Evolutionary conservation across 2,797 vertebrate species (phyloP).

Genomic region (Oceanodroma leucorhoa): DNA sequence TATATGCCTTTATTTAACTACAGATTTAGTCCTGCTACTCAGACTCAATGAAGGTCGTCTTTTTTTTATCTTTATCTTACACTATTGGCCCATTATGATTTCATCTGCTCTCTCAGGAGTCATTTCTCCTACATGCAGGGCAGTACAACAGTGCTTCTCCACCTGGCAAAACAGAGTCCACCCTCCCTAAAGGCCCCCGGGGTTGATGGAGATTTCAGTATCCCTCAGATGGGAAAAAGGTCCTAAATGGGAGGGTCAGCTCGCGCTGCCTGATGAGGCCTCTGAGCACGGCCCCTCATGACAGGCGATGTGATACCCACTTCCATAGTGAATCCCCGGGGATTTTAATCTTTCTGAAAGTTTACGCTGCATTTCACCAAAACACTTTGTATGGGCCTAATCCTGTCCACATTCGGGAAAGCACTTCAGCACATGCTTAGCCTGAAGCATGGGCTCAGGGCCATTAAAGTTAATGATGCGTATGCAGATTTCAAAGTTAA

Average conservation of each 20-base stretch:
- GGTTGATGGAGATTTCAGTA: neutral
- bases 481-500: constrained; percentile 37
- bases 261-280: neutral
- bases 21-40: neutral
- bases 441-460: neutral
- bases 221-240: neutral
- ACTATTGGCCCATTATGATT: neutral
- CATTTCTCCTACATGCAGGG: neutral
- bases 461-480: constrained; percentile 34
- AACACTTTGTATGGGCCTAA: neutral
- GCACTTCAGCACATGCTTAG: neutral
- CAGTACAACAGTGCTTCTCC: neutral
- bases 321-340: neutral
- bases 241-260: neutral
- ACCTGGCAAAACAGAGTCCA: neutral
- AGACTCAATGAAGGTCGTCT: neutral
- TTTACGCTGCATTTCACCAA: neutral
- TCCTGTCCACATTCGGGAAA: neutral
- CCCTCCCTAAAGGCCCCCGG: rapidly evolving
- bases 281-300: rapidly evolving
- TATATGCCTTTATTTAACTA: neutral
- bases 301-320: rapidly evolving
- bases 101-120: neutral
- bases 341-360: neutral
- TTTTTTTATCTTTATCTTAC: neutral